Evolutionary conservation across 2,888 invertebrate genomes (phyloP), one percentile per base, ranked within the genome.

Genomic region (Xestia sexstrigata): DNA sequence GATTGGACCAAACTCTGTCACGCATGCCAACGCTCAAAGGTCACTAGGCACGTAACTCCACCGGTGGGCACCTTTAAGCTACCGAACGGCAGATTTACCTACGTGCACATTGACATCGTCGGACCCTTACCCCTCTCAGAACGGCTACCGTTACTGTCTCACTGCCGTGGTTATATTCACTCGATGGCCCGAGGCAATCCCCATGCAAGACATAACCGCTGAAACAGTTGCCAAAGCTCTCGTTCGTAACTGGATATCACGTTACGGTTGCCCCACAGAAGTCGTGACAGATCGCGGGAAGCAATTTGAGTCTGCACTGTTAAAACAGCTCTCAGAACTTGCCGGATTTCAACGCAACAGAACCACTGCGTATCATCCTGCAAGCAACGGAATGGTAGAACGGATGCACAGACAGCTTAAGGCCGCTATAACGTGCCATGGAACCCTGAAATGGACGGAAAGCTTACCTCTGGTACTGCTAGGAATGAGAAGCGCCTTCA

Each of bases 11-110:
- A 79, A 1, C 65, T 76, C 0, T 93, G 93, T 75, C 74, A 90
- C 7, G 58, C 81, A 1, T 94, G 94, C 63, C 94, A 94, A 76
- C 84, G 85, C 8, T 39, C 87, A 0, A 94, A 94, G 71, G 81
- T 93, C 4, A 77, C 73, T 5, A 82, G 92, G 6, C 94, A 93
- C 78, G 89, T 88, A 0, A 30, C 78, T 9, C 39, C 91, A 47
- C 92, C 92, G 1, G 15, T 88, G 2, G 81, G 87, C 17, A 79
- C 79, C 0, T 89, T 91, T 62, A 26, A 84, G 13, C 42, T 86
- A 68, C 91, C 91, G 1, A 73, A 81, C 5, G 82, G 75, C 0
- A 84, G 93, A 7, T 94, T 78, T 52, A 74, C 45, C 11, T 42
- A 68, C 62, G 63, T 71, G 35, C 70, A 78, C 52, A 45, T 71